These are phyloP conservation scores for Nycticorax nycticorax DNA, from an alignment of 2,113 vertebrate species.

Conservation along the genomic window DNA sequence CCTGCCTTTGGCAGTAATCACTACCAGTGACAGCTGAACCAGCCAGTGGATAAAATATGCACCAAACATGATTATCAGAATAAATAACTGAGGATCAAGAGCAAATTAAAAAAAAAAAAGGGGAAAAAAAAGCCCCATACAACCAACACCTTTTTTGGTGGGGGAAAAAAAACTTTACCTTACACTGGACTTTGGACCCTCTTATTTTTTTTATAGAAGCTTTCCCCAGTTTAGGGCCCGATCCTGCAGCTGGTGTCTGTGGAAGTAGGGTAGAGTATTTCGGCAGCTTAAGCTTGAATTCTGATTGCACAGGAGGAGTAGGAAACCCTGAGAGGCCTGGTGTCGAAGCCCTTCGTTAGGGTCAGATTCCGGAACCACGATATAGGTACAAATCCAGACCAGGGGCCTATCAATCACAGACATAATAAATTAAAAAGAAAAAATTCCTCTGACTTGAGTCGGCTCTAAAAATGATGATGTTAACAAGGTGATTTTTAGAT, in stretches of 20 bases:
- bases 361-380: background rate
- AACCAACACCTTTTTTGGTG: background rate
- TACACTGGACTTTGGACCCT: background rate
- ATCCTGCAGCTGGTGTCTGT: background rate
- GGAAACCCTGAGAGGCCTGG: background rate
- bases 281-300: background rate
- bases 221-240: background rate
- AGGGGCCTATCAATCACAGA: background rate
- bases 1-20: constrained; percentile 18
- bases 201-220: background rate
- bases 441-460: background rate
- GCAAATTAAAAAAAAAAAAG: background rate
- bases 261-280: background rate
- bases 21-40: background rate
- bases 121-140: rapidly evolving
- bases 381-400: background rate
- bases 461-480: rapidly evolving
- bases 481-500: background rate
- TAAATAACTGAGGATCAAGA: background rate
- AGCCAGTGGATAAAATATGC: background rate
- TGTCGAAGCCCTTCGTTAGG: background rate
- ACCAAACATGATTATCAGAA: background rate
- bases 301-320: background rate
- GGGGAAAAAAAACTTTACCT: background rate
- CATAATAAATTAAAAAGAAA: background rate